Base-by-base conservation (phyloP, 2,888 invertebrate species). In the Parochlus steinenii region DNA sequence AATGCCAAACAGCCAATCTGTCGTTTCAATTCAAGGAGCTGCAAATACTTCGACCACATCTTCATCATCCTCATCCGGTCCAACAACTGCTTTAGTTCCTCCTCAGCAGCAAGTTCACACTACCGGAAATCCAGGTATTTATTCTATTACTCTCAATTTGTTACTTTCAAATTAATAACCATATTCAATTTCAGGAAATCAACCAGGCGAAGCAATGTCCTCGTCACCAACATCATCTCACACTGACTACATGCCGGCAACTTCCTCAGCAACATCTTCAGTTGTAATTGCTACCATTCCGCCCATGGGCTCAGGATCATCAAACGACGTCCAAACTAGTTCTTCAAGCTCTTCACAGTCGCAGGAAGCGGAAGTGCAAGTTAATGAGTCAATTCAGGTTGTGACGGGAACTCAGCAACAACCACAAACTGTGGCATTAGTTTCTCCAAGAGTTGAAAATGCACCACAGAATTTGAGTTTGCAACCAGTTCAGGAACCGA, bases 191-290 rank as follows among this genome's bases (percentile, higher is more conserved):
- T 27, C 31, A 39, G 42, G 41, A n/a, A 41, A 35, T 20, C 39
- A 36, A 10, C 30, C 52, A 8, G 50, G 50, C 11, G 69, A 69
- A 45, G 63, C 64, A 0, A 56, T 69, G 50, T 67, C 74, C 0
- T 72, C 74, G 11, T 75, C 74, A n/a, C 75, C 75, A 2, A 75
- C 75, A 1, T 75, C 74, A 37, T 74, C 74, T 2, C 73, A 75
- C 43, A 81, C 81, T 0, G 85, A 85, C 56, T 85, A 83, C 55
- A 82, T 82, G 66, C 82, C 83, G 2, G 81, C 82, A 0, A 82
- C 82, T 3, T 82, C 82, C 17, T 80, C 82, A 0, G 64, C 65
- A 28, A 36, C 36, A 3, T 54, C 55, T 6, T 61, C 62, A 22
- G 61, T 69, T 32, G 67, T 77, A 32, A 75, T 79, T 33, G 61